These are phyloP conservation scores for Scrobipalpa atriplicella DNA, from an alignment of 2,888 invertebrate species.

Conservation along the genomic window DNA sequence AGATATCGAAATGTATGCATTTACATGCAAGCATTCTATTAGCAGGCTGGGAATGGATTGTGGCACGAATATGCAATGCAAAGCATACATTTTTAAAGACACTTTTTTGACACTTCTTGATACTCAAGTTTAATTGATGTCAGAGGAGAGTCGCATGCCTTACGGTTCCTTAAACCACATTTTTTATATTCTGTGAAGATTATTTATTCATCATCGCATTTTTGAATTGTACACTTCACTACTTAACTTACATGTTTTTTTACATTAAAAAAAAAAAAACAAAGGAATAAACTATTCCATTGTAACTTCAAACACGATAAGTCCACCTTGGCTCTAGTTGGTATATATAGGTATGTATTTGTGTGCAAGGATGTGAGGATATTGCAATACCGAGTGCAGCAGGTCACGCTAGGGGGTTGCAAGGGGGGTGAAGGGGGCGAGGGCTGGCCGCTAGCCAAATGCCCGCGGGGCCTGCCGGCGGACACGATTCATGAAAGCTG, in stretches of 20 bases:
- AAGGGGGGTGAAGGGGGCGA: neutral
- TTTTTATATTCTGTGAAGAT: no score
- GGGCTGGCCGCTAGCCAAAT: constrained; percentile 15
- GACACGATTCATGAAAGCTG: neutral
- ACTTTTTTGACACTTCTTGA: no score
- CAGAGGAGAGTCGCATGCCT: no score
- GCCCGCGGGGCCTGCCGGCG: constrained; percentile 8
- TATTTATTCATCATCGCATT: no score
- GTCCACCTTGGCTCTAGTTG: neutral
- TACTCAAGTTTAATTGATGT: no score
- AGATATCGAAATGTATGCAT: neutral
- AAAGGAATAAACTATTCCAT: no score
- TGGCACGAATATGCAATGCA: neutral
- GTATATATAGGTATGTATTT: neutral
- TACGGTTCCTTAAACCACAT: no score
- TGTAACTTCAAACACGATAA: no score
- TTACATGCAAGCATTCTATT: neutral
- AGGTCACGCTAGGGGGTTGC: neutral
- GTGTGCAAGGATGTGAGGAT: constrained; percentile 2
- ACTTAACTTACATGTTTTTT: no score
- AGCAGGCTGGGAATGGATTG: neutral
- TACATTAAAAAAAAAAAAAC: no score
- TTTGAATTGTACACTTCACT: no score
- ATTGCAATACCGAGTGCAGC: constrained; percentile 17
- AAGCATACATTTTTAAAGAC: no score